These are phyloP conservation scores for Megathymus violae DNA, from an alignment of 1,140 invertebrate species.

Conservation along the genomic window DNA sequence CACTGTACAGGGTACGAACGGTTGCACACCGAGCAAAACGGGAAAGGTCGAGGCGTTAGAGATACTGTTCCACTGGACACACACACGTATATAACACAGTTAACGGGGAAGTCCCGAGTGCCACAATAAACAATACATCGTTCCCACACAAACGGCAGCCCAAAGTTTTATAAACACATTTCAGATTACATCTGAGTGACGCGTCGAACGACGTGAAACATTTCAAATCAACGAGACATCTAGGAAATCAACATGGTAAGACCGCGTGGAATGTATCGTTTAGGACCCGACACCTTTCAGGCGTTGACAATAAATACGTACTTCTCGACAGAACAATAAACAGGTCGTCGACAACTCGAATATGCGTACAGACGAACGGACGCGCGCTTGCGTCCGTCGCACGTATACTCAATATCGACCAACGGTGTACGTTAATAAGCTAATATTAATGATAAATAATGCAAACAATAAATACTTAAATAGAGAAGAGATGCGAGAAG, in stretches of 20 bases:
- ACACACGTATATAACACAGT: no score
- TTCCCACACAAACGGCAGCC: conserved; percentile 44
- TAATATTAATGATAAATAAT: conserved; percentile 35
- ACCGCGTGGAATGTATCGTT: conserved; percentile 80
- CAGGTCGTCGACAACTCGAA: conserved; percentile 8
- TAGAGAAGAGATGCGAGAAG: conserved; percentile 63
- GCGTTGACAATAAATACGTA: conserved; percentile 62
- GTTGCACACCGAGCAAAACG: conserved; percentile 70
- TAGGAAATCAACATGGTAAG: conserved; percentile 75
- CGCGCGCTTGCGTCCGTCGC: neutral
- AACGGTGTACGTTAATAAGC: conserved; percentile 35
- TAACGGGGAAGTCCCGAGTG: conserved; percentile 8
- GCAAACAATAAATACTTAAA: conserved; percentile 53
- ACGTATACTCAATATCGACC: conserved; percentile 31
- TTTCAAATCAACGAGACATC: conserved; percentile 51
- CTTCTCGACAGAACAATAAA: conserved; percentile 32
- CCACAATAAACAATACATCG: conserved; percentile 24
- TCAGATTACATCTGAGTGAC: conserved; percentile 78
- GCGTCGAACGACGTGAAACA: conserved; percentile 31
- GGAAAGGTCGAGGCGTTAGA: conserved; percentile 52
- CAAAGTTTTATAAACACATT: conserved; percentile 66
- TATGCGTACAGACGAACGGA: neutral
- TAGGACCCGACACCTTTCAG: conserved; percentile 81
- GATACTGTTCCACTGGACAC: no score
- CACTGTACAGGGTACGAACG: conserved; percentile 66